Percentiles rank a stretch among this genome's conserved stretches.
phyloP scores from a whole-genome alignment of 2,113 vertebrate species.

The Anhinga anhinga region DNA sequence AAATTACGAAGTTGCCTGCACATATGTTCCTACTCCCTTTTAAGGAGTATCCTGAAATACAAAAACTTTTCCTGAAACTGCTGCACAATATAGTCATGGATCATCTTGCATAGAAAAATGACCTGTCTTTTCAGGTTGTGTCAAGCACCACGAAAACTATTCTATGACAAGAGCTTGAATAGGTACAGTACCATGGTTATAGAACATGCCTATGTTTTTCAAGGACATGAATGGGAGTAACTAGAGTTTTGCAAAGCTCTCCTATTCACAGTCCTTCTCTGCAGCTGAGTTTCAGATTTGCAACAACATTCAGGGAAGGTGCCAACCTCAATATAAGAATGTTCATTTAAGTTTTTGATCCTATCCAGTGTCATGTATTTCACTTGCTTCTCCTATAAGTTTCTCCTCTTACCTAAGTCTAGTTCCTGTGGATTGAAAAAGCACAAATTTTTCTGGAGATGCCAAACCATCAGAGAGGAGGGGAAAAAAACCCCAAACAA shows the following conservation, averaged over 20 bases:
- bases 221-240: background rate
- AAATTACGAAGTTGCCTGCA: background rate
- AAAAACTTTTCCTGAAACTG: background rate
- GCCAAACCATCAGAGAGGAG: background rate
- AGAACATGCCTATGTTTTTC: background rate
- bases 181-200: background rate
- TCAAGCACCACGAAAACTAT: background rate
- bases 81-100: background rate
- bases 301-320: background rate
- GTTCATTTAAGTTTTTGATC: background rate
- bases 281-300: background rate
- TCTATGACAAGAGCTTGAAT: background rate
- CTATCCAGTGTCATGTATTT: background rate
- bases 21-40: background rate
- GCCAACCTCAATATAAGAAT: background rate
- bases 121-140: background rate
- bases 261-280: background rate
- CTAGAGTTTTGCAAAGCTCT: background rate
- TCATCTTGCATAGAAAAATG: background rate
- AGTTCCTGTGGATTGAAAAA: background rate
- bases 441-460: background rate
- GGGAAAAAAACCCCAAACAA: background rate
- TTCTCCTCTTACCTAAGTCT: background rate
- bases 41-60: background rate
- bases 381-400: background rate